Percentiles rank a stretch among this genome's conserved stretches.
Evolutionary conservation across 2,113 vertebrate genomes (phyloP).

Genomic region (Rostratula benghalensis): DNA sequence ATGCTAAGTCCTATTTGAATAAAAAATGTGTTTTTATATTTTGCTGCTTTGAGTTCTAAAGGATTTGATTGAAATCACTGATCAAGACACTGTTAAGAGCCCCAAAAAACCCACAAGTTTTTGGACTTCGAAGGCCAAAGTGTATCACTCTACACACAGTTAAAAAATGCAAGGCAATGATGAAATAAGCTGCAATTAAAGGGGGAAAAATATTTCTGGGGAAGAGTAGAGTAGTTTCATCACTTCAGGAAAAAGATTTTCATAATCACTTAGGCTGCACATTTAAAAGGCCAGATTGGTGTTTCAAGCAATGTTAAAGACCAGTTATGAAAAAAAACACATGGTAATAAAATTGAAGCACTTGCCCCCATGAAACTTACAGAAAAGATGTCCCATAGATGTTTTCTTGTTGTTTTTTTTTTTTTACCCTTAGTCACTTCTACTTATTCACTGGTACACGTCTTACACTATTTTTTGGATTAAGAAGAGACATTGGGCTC

Average conservation of each 20-base stretch:
- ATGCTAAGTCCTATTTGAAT: neutral
- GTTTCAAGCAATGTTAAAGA: neutral
- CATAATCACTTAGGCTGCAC: neutral
- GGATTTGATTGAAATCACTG: conserved; percentile 2
- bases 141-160: neutral
- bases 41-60: neutral
- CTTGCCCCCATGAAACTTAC: neutral
- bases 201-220: neutral
- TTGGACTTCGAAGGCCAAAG: neutral
- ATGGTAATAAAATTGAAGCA: neutral
- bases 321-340: neutral
- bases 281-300: neutral
- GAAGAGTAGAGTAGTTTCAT: neutral
- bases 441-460: neutral
- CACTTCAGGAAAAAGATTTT: neutral
- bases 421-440: neutral
- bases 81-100: neutral
- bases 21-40: neutral
- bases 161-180: neutral
- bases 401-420: neutral
- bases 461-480: neutral
- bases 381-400: neutral
- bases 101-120: neutral
- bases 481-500: neutral
- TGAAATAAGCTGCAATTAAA: neutral